These are phyloP conservation scores for Lasioglossum leucozonium DNA, from an alignment of 2,888 invertebrate species.

Conservation along the genomic window DNA sequence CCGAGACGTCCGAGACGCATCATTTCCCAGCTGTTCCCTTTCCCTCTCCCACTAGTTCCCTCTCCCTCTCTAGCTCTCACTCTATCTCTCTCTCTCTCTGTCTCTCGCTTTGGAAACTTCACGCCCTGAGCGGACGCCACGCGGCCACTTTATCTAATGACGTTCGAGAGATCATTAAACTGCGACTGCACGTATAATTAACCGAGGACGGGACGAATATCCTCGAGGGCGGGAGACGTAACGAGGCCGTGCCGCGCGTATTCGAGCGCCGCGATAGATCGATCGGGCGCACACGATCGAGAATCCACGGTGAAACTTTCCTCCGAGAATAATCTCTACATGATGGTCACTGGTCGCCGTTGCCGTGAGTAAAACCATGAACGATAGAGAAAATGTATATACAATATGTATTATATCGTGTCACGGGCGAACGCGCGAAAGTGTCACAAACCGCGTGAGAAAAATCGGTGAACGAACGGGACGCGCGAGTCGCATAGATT, in stretches of 20 bases:
- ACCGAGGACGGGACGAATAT: conserved; percentile 20
- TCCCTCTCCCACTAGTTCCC: neutral
- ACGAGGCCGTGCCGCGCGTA: conserved; percentile 22
- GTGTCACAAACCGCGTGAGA: conserved; percentile 26
- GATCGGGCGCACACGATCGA: neutral
- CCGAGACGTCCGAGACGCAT: conserved; percentile 51
- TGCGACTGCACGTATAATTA: conserved; percentile 49
- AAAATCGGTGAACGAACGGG: conserved; percentile 37
- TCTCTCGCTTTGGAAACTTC: conserved; percentile 28
- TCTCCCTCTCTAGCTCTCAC: neutral
- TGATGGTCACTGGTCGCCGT: neutral
- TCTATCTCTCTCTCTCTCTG: neutral
- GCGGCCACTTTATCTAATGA: conserved; percentile 33
- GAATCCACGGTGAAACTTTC: neutral
- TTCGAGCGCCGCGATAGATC: conserved; percentile 8
- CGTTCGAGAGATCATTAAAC: conserved; percentile 55
- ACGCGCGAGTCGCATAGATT: conserved; percentile 59
- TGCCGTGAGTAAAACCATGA: neutral
- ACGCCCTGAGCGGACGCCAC: conserved; percentile 43
- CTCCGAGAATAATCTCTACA: neutral
- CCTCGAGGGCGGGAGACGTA: neutral
- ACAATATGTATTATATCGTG: neutral
- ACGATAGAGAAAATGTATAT: neutral
- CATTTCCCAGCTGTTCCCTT: conserved; percentile 51
- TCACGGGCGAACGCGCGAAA: neutral